Percentiles rank a stretch among this genome's conserved stretches.
phyloP scores from a whole-genome alignment of 2,888 invertebrate genomes.

The Eupithecia insigniata region DNA sequence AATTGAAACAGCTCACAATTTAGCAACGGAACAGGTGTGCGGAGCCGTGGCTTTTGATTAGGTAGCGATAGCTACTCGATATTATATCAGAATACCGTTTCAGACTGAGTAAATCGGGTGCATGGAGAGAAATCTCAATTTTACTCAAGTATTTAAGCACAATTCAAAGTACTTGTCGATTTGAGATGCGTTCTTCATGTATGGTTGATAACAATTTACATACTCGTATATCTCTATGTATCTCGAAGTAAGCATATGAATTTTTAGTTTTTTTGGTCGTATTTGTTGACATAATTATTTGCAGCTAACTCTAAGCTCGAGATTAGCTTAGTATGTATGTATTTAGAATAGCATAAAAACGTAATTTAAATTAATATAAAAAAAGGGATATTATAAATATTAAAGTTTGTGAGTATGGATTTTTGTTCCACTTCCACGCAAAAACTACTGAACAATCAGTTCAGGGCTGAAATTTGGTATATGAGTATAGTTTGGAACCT shows the following conservation, averaged over 20 bases:
- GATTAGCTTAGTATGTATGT: not conserved
- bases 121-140: not conserved
- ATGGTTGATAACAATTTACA: not conserved
- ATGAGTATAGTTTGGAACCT: too few species aligned
- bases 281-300: not conserved
- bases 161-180: not conserved
- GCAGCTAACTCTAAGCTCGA: not conserved
- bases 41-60: not conserved
- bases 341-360: not conserved
- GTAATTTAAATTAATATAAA: too few species aligned
- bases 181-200: not conserved
- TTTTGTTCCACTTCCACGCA: too few species aligned
- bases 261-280: not conserved
- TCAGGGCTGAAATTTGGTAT: too few species aligned
- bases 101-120: not conserved
- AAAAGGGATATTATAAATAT: too few species aligned
- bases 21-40: slow-evolving; percentile 36
- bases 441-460: too few species aligned
- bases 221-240: too few species aligned
- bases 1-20: slow-evolving; percentile 36
- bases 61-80: too few species aligned
- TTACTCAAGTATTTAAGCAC: not conserved
- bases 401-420: too few species aligned
- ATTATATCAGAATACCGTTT: not conserved
- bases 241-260: not conserved